Evolutionary conservation across 2,888 invertebrate species (phyloP).

Genomic region (Platycnemis pennipes): DNA sequence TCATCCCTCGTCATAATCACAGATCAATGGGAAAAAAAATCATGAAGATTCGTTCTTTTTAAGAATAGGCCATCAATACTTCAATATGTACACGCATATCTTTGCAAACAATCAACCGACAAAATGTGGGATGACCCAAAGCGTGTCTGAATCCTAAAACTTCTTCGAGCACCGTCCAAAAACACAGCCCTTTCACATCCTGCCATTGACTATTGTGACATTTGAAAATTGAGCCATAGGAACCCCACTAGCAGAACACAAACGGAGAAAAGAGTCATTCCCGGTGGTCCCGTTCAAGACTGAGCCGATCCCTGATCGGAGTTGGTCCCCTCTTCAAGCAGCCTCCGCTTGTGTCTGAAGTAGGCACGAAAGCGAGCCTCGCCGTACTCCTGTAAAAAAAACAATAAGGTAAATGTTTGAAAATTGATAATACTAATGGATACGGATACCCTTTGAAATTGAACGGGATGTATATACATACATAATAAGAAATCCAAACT

Average conservation of each 20-base stretch:
- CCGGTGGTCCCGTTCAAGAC: slow-evolving; percentile 1
- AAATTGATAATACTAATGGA: too few species aligned
- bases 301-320: slow-evolving; percentile 33
- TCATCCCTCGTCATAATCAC: not conserved
- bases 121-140: not conserved
- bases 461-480: too few species aligned
- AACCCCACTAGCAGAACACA: slow-evolving; percentile 3
- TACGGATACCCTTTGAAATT: too few species aligned
- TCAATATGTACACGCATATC: not conserved
- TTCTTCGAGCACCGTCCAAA: slow-evolving; percentile 9
- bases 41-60: not conserved
- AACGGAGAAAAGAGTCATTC: slow-evolving; percentile 1
- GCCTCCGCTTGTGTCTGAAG: slow-evolving; percentile 77
- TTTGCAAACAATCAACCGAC: not conserved
- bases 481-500: too few species aligned
- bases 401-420: too few species aligned
- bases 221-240: slow-evolving; percentile 8
- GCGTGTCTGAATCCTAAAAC: not conserved
- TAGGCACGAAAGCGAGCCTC: slow-evolving; percentile 84
- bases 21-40: not conserved
- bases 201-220: not conserved
- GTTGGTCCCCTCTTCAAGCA: slow-evolving; percentile 35
- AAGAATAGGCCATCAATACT: slow-evolving; percentile 10
- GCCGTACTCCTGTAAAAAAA: slow-evolving; percentile 84
- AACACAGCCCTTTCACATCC: not conserved